A percentile compares a stretch with the other conserved stretches of the same genome.
phyloP scores from a whole-genome alignment of 2,888 invertebrate genomes.

The Orthosia gothica region DNA sequence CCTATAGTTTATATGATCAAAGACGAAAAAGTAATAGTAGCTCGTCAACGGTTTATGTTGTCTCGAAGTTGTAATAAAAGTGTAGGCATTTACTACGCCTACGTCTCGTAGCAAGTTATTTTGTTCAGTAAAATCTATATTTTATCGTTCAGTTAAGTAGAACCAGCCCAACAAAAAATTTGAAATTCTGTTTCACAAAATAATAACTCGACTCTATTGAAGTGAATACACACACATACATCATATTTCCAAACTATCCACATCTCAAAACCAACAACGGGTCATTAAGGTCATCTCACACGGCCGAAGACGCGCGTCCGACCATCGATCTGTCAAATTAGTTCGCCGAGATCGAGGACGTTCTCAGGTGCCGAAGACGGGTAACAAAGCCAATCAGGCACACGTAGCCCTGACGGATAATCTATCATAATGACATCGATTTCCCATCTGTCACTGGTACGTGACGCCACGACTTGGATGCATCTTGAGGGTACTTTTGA shows the following conservation, averaged over 20 bases:
- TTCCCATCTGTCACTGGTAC: constrained; percentile 84
- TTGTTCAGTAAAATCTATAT: not conserved
- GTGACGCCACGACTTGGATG: constrained; percentile 80
- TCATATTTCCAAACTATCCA: not conserved
- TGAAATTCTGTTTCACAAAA: not conserved
- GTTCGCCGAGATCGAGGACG: constrained; percentile 80
- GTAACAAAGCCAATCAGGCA: constrained; percentile 90
- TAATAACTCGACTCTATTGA: not conserved
- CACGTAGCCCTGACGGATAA: constrained; percentile 86
- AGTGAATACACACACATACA: not conserved
- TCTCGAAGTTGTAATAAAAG: constrained; percentile 49
- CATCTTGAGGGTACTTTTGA: constrained; percentile 74
- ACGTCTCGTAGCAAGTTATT: constrained; percentile 13
- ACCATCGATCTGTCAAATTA: constrained; percentile 91
- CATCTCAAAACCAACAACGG: constrained; percentile 44
- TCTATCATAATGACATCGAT: constrained; percentile 91
- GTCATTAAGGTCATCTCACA: constrained; percentile 84
- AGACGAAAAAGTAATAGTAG: constrained; percentile 44
- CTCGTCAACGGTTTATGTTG: constrained; percentile 40
- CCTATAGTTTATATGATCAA: constrained; percentile 58
- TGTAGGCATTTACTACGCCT: constrained; percentile 28
- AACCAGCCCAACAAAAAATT: no score
- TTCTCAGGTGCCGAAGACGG: constrained; percentile 86
- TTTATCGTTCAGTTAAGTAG: not conserved
- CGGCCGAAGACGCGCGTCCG: constrained; percentile 71